Evolutionary conservation across 2,888 invertebrate genomes (phyloP).

Genomic region (Silvanus unidentatus): DNA sequence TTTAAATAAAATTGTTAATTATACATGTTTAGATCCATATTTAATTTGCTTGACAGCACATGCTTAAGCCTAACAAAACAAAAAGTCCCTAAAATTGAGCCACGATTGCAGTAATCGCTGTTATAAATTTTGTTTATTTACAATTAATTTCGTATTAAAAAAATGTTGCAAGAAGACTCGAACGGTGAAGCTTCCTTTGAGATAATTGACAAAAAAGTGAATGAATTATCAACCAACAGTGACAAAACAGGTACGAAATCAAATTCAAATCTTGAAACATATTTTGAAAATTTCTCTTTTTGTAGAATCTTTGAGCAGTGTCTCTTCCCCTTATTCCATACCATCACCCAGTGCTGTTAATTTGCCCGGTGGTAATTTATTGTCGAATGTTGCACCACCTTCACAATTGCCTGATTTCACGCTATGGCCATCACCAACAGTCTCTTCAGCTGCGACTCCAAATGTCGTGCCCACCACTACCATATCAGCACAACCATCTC

Average conservation of each 20-base stretch:
- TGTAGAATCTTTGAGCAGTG: slow-evolving; percentile 44
- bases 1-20: no score
- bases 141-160: neutral
- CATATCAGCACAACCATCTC: slow-evolving; percentile 11
- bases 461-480: slow-evolving; percentile 6
- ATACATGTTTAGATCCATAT: no score
- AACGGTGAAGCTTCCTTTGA: slow-evolving; percentile 46
- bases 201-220: slow-evolving; percentile 43
- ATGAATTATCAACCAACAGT: slow-evolving; percentile 24
- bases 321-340: slow-evolving; percentile 43
- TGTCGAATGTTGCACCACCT: slow-evolving; percentile 66
- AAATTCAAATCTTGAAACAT: neutral
- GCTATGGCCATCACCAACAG: slow-evolving; percentile 41
- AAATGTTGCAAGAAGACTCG: slow-evolving; percentile 42
- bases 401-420: slow-evolving; percentile 61
- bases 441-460: slow-evolving; percentile 13
- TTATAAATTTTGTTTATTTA: neutral
- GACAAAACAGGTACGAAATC: slow-evolving; percentile 30
- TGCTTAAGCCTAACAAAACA: no score
- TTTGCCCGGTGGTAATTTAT: slow-evolving; percentile 51
- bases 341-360: slow-evolving; percentile 46
- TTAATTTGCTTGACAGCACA: no score
- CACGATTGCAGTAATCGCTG: no score
- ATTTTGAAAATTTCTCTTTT: slow-evolving; percentile 7
- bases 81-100: no score